Evolutionary conservation across 1,140 invertebrate genomes (phyloP).

Genomic region (Lethrus apterus): DNA sequence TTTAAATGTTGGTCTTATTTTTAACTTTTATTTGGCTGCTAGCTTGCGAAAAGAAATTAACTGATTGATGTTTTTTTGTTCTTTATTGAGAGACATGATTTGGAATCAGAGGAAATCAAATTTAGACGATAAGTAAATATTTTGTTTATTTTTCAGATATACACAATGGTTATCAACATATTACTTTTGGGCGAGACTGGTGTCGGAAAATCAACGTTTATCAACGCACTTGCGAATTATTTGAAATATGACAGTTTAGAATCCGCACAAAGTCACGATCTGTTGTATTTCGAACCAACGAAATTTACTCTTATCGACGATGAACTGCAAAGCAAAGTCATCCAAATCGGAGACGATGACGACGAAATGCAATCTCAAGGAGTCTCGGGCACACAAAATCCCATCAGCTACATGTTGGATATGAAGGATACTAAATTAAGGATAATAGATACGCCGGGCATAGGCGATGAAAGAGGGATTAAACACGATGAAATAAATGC

Average conservation of each 20-base stretch:
- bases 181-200: slow-evolving; percentile 35
- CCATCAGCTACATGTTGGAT: slow-evolving; percentile 34
- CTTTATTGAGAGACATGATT: too few species aligned
- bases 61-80: too few species aligned
- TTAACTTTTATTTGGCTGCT: too few species aligned
- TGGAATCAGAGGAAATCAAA: too few species aligned
- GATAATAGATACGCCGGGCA: slow-evolving; percentile 33
- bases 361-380: slow-evolving; percentile 29
- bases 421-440: slow-evolving; percentile 24
- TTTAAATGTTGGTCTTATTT: too few species aligned
- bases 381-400: slow-evolving; percentile 32
- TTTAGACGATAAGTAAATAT: too few species aligned
- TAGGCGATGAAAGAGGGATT: slow-evolving; percentile 27
- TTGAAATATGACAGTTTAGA: slow-evolving; percentile 1
- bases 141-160: too few species aligned
- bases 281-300: slow-evolving; percentile 24
- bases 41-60: too few species aligned
- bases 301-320: slow-evolving; percentile 28
- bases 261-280: background rate
- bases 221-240: slow-evolving; percentile 30
- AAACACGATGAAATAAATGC: slow-evolving; percentile 31
- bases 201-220: slow-evolving; percentile 39
- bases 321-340: slow-evolving; percentile 15
- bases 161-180: slow-evolving; percentile 28
- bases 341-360: slow-evolving; percentile 20